Evolutionary conservation across 1,140 invertebrate species (phyloP), one percentile per base, ranked within the genome.

Genomic region (Argopecten irradians): DNA sequence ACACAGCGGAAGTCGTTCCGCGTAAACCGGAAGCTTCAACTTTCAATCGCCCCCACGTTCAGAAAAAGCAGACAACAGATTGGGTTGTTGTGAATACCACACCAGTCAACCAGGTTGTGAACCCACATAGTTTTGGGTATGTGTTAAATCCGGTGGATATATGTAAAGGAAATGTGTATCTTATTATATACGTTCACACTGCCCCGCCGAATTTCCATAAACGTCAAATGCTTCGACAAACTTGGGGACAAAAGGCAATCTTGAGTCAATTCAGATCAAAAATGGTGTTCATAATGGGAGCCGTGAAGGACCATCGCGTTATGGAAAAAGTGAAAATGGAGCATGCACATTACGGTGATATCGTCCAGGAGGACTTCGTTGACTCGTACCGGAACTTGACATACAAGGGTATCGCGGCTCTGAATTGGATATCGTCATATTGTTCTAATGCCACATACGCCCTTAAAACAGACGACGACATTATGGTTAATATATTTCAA

Each of bases 371-470:
- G 34, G 97, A 96, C 91, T 98, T 98, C 94, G 88, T 96, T 16
- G 98, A 98, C 95, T 96, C 96, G 36, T 98, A 98, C 93, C 96
- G 97, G 90, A 98, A 98, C 95, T 96, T 98, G 95, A 98, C 98
- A 0, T 98, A 98, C 93, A 98, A 98, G 95, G 97, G 98, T 94
- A 97, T 97, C 3, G 97, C 98, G 96, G 97, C 96, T 1, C 96
- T 98, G 28, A 97, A 98, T 94, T 98, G 97, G 97, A 96, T 97
- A 83, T 96, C 96, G 8, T 96, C 97, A 93, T 96, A 97, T 95
- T 97, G 96, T 94, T 91, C 92, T 89, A 96, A 96, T 91, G 97
- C 97, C 9, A 88, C 39, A 55, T 96, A 93, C 91, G 90, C 96
- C 34, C 91, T 96, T 82, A 96, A 96, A 92, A 94, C 95, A 11